Evolutionary conservation across 1,140 invertebrate species (phyloP).

Genomic region (Zaprionus tsacasi): DNA sequence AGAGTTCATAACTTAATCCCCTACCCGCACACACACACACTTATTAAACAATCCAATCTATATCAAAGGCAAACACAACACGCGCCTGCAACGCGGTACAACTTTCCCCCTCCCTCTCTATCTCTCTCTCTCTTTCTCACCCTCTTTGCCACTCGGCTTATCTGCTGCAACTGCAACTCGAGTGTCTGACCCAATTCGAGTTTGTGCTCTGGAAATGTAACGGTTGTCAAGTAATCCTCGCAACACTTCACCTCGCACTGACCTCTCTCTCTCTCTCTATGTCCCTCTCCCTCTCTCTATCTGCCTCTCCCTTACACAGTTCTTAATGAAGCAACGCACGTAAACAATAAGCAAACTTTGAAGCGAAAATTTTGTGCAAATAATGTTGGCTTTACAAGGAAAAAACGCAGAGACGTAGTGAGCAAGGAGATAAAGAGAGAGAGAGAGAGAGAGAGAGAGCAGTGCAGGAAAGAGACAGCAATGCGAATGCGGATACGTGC

Average conservation of each 20-base stretch:
- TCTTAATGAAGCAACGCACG: conserved; percentile 82
- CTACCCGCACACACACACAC: conserved; percentile 17
- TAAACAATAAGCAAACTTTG: conserved; percentile 82
- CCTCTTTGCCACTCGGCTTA: background rate
- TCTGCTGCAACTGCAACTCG: conserved; percentile 47
- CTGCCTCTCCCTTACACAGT: conserved; percentile 27
- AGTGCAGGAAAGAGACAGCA: conserved; percentile 21
- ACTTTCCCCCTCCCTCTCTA: conserved; percentile 35
- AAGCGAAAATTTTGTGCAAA: conserved; percentile 82
- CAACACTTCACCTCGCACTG: conserved; percentile 14
- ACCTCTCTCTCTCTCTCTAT: background rate
- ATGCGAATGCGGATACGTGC: conserved; percentile 64
- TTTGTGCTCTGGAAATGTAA: conserved; percentile 45
- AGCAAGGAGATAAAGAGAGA: background rate
- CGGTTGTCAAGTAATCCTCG: conserved; percentile 67
- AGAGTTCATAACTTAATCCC: conserved; percentile 56
- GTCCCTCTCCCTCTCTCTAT: background rate
- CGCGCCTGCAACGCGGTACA: conserved; percentile 58
- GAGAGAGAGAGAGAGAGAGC: background rate
- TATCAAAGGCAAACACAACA: conserved; percentile 78
- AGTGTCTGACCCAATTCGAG: conserved; percentile 75
- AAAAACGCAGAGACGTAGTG: background rate
- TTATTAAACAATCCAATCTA: conserved; percentile 72
- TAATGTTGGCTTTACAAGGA: conserved; percentile 60
- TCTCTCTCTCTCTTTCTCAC: background rate